Evolutionary conservation across 2,888 invertebrate genomes (phyloP), one percentile per base, ranked within the genome.

Genomic region (Drosophila prolongata): DNA sequence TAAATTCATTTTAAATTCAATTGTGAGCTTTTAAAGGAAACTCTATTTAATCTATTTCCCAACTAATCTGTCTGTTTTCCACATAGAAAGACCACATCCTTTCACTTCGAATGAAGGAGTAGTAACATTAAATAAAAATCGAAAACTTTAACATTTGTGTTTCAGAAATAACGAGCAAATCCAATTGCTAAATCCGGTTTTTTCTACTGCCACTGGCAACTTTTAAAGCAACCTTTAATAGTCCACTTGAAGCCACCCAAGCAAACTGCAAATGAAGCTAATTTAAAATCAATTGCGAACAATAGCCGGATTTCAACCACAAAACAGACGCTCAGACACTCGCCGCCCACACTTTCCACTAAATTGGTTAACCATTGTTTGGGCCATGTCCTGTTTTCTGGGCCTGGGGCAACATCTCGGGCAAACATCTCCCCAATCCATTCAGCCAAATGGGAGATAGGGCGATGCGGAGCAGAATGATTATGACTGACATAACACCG

Each of bases 241-340:
- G 50, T 24, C 43, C 34, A 19, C 34, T 54, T 16, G 1, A 44
- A 3, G 52, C 5, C 42, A 13, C 14, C 16, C 37, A 14, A 49
- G 53, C 43, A 50, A 11, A 37, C 46, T 35, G 46, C 56, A 73
- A 78, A 78, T 81, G 60, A 54, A 67, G 60, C 66, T 78, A 72
- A 80, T 87, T 84, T 75, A 55, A 68, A 58, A 85, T 44, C 76
- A 72, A 75, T 80, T 80, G 68, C 46, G 54, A 78, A 80, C 85
- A 78, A 76, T 76, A 57, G 30, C 50, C 74, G 65, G 61, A 78
- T 52, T 55, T 50, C 62, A 59, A 61, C 72, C 68, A 30, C 72
- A 58, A 59, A 46, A 59, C 54, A 55, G 38, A 62, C 57, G 42
- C 59, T 64, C 54, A 40, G 64, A 44, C 65, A 66, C 65, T 64